Base-by-base conservation (phyloP, 2,113 vertebrate genomes). In the Phalacrocorax carbo region DNA sequence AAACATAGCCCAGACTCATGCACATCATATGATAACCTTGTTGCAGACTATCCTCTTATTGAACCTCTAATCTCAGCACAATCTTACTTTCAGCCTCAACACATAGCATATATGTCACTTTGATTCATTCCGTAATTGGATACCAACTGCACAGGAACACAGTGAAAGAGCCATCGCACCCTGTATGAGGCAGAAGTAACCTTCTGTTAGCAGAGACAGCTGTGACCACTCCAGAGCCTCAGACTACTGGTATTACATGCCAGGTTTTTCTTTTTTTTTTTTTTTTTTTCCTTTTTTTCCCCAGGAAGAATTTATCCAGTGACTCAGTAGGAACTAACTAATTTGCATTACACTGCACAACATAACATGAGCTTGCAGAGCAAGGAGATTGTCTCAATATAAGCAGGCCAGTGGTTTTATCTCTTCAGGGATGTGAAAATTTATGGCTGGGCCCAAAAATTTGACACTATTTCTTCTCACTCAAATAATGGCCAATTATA, bases 21-120 rank as follows among this genome's bases (percentile, higher is more conserved):
- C 14, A 18, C 14, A 32, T 65, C 11, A 12, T 1, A 2, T 11
- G 23, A 57, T 52, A 76, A 68, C 1, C 0, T 30, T 54, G 4
- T 49, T 73, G 62, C 46, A 80, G 58, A 76, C 38, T 73, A 62
- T 73, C 40, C 40, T 66, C 64, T 66, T 46, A 70, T 12, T 54
- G 58, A 90, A 90, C 20, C 13, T 62, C 62, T 58, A 65, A 58
- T 76, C 40, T 83, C 19, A 42, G 49, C 36, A 62, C 20, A 48
- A 27, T 86, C 72, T 65, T 71, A 23, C 38, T 38, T 38, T 38
- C 38, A 92, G n/a, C 34, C 40, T 44, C 72, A 38, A 60, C 38
- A 26, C 76, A 29, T 1, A 36, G 40, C 19, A 12, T 3, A 1
- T 10, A 16, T 42, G 65, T 79, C 88, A 81, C 69, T 57, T 88